Evolutionary conservation across 2,797 vertebrate genomes (phyloP).

Genomic region (Zenarchopterus dispar): DNA sequence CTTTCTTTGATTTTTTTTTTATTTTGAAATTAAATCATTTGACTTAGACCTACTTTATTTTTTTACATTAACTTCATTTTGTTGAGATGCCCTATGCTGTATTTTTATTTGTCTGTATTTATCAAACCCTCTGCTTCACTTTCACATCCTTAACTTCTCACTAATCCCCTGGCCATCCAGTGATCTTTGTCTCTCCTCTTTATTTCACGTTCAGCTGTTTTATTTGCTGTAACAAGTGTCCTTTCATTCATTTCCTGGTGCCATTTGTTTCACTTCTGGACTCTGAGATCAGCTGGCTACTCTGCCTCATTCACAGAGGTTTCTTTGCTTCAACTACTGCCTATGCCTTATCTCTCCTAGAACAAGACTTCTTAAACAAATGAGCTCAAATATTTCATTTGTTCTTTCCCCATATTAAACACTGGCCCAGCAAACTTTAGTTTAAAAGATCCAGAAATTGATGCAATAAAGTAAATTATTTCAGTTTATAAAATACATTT

Average conservation of each 20-base stretch:
- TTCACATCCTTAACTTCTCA: too few species aligned
- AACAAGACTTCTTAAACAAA: background rate
- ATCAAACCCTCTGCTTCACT: too few species aligned
- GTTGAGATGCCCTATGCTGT: too few species aligned
- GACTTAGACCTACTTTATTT: too few species aligned
- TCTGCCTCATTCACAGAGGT: constrained; percentile 30
- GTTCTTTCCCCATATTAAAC: background rate
- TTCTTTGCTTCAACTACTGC: constrained; percentile 35
- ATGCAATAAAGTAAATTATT: too few species aligned
- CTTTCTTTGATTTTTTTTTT: too few species aligned
- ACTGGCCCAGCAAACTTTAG: background rate
- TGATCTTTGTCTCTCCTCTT: constrained; percentile 1
- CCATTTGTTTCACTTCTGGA: constrained; percentile 13
- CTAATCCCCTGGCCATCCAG: too few species aligned
- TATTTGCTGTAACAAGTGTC: background rate
- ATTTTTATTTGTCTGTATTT: too few species aligned
- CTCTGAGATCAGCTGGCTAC: constrained; percentile 36
- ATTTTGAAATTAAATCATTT: too few species aligned
- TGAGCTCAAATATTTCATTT: background rate
- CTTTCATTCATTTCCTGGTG: constrained; percentile 1
- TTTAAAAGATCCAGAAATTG: background rate
- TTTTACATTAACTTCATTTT: too few species aligned
- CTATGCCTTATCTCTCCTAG: background rate
- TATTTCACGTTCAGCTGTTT: background rate
- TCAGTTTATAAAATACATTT: too few species aligned